Conservation (phyloP, 2,113 vertebrate genomes). For the Perognathus longimembris region DNA sequence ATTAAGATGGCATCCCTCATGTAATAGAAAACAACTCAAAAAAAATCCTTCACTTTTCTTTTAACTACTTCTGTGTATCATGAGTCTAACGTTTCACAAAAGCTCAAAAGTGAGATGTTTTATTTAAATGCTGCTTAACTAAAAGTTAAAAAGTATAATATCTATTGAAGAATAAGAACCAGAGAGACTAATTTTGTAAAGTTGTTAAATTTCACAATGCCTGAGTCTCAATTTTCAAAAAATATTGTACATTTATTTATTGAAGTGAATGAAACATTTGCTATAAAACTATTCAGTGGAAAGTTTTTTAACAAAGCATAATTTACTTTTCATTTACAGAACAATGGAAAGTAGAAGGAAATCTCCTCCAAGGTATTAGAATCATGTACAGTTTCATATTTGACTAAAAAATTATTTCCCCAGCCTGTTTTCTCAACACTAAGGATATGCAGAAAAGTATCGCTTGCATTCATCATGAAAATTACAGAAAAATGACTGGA, state of each 20-base stretch:
- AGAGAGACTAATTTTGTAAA: conserved; percentile 81
- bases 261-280: conserved; percentile 82
- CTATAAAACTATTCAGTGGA: conserved; percentile 76
- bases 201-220: conserved; percentile 81
- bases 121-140: conserved; percentile 84
- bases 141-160: conserved; percentile 83
- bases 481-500: conserved; percentile 78
- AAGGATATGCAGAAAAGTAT: conserved; percentile 74
- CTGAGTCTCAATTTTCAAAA: conserved; percentile 75
- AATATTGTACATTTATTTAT: conserved; percentile 82
- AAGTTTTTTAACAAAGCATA: conserved; percentile 82
- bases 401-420: conserved; percentile 82
- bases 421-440: conserved; percentile 79
- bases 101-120: conserved; percentile 78
- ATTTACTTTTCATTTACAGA: conserved; percentile 85
- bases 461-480: conserved; percentile 75
- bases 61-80: conserved; percentile 74
- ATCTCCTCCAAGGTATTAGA: conserved; percentile 80
- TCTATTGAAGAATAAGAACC: conserved; percentile 82
- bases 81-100: conserved; percentile 73
- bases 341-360: conserved; percentile 81
- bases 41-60: conserved; percentile 61
- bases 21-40: conserved; percentile 41
- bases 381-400: conserved; percentile 75
- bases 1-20: conserved; percentile 29